phyloP scores from a whole-genome alignment of 2,797 vertebrate species.

The Meda fulgida region DNA sequence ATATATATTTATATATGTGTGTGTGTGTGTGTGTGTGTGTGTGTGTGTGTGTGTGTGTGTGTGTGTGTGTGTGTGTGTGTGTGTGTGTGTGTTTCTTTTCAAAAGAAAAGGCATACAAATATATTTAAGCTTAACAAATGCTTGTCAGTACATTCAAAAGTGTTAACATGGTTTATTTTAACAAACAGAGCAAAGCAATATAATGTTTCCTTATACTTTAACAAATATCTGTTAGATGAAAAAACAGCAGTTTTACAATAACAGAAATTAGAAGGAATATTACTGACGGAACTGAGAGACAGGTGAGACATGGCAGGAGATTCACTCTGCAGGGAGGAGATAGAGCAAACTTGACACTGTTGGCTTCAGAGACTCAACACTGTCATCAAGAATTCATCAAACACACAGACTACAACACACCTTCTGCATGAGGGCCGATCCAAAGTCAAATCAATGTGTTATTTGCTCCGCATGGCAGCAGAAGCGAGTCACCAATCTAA shows the following conservation, averaged over 20 bases:
- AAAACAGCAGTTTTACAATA: not conserved
- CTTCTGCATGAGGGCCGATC: not conserved
- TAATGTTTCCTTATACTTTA: not conserved
- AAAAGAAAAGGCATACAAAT: too few relatives aligned
- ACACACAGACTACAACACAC: not conserved
- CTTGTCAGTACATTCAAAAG: not conserved
- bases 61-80: too few relatives aligned
- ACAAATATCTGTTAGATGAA: not conserved
- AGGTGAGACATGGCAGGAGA: not conserved
- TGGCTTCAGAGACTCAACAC: not conserved
- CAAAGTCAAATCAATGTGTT: not conserved
- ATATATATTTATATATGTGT: too few relatives aligned
- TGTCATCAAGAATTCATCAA: not conserved
- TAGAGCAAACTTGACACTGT: not conserved
- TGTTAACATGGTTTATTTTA: not conserved
- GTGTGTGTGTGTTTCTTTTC: too few relatives aligned
- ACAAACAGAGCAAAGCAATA: not conserved
- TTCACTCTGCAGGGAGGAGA: not conserved
- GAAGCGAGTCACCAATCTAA: not conserved
- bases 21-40: too few relatives aligned
- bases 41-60: too few relatives aligned
- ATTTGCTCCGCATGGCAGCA: not conserved
- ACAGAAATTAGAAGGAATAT: not conserved
- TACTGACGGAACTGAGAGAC: not conserved
- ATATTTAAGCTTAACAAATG: not conserved